Conservation (phyloP, 2,888 invertebrate genomes). For the Ellobium chinense region DNA sequence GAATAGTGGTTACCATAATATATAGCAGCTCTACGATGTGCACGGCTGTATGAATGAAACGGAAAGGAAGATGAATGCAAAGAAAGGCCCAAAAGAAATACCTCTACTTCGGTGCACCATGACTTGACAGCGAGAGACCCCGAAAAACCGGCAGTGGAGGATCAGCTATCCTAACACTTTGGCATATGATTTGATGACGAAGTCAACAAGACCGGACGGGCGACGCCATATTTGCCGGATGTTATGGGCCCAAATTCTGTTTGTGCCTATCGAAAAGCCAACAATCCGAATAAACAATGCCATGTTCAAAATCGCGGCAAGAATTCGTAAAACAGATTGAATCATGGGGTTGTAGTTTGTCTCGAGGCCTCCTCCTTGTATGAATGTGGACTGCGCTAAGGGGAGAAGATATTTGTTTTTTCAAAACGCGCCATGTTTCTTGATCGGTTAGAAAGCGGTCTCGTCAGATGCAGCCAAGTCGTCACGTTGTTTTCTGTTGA, state of each 20-base stretch:
- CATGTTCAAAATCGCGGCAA: slow-evolving; percentile 31
- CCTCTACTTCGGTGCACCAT: too few species aligned
- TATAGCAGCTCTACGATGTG: too few species aligned
- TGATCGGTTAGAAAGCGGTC: slow-evolving; percentile 31
- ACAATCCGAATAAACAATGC: slow-evolving; percentile 32
- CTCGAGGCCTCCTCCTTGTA: slow-evolving; percentile 17
- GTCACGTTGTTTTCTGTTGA: slow-evolving; percentile 41
- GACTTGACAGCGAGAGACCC: too few species aligned
- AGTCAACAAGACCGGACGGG: slow-evolving; percentile 9
- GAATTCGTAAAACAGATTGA: slow-evolving; percentile 40
- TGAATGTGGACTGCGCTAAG: not conserved
- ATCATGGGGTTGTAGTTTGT: slow-evolving; percentile 24
- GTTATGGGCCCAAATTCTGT: slow-evolving; percentile 40
- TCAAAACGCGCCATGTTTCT: slow-evolving; percentile 43
- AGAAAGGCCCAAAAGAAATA: too few species aligned
- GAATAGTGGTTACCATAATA: too few species aligned
- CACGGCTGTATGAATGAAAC: too few species aligned
- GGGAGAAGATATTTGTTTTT: slow-evolving; percentile 27
- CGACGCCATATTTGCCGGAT: slow-evolving; percentile 42
- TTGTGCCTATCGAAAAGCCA: slow-evolving; percentile 36
- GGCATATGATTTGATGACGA: slow-evolving; percentile 36
- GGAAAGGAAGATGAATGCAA: too few species aligned
- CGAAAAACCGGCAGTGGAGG: too few species aligned
- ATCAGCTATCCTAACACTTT: slow-evolving; percentile 5
- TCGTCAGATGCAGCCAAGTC: slow-evolving; percentile 29